Percentiles rank a stretch among this genome's conserved stretches.
Evolutionary conservation across 2,888 invertebrate genomes (phyloP).

Genomic region (Oscheius sp.): DNA sequence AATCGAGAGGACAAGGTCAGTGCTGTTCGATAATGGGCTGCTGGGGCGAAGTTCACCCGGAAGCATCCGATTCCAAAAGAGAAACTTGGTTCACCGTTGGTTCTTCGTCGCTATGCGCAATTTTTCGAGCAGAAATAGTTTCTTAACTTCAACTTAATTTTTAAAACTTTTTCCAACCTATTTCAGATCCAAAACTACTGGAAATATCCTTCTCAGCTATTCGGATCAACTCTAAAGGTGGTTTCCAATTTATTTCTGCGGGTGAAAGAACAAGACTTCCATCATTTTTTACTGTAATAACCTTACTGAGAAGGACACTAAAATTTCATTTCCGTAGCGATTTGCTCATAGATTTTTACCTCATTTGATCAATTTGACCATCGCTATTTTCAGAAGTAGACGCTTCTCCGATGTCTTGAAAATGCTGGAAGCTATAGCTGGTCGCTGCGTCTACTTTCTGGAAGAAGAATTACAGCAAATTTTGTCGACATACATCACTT

Average conservation of each 20-base stretch:
- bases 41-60: too few relatives aligned
- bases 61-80: neutral
- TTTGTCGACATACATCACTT: too few relatives aligned
- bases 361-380: neutral
- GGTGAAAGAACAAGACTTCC: slow-evolving; percentile 31
- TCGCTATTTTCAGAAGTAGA: slow-evolving; percentile 10
- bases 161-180: neutral
- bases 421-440: neutral
- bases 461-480: neutral
- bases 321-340: neutral
- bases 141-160: neutral
- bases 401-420: neutral
- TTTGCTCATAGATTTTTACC: too few relatives aligned
- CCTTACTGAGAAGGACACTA: neutral
- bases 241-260: slow-evolving; percentile 22
- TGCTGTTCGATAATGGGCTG: neutral
- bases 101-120: slow-evolving; percentile 13
- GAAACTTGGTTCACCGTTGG: slow-evolving; percentile 18
- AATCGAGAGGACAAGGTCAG: slow-evolving; percentile 1
- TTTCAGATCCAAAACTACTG: slow-evolving; percentile 28
- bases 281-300: slow-evolving; percentile 26
- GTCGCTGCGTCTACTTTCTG: slow-evolving; percentile 11
- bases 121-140: neutral
- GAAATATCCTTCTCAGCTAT: slow-evolving; percentile 17
- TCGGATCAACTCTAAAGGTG: slow-evolving; percentile 2